Evolutionary conservation across 92 coral and sea anemone species (phyloP), one percentile per base, ranked within the genome.

Genomic region (Porites rus): DNA sequence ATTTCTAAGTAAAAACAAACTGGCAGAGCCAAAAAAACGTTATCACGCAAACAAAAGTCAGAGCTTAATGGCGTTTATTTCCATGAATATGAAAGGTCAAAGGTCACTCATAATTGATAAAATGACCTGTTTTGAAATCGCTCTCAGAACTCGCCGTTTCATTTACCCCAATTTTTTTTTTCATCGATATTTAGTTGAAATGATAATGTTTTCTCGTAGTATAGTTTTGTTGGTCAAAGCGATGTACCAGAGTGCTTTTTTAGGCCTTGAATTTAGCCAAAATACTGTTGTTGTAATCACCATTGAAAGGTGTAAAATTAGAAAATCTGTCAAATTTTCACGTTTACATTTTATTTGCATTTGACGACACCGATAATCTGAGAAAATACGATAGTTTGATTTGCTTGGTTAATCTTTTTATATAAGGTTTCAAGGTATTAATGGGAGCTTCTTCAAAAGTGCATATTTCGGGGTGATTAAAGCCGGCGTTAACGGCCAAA

Each of bases 221-320:
- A 11, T 53, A 53, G 59, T 53, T 11, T 53, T 53, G 59, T 53
- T 53, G 59, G 59, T 8, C 12, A 11, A 53, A 53, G 59, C 59
- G 1, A 53, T 53, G 59, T 53, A 53, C 59, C 59, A 53, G 58
- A 52, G 7, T 52, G 58, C 58, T 52, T 51, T 80, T 59, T 67
- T 66, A 65, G 51, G 76, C 74, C 74, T 52, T 52, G 84, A 80
- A 80, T 43, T 64, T 66, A 24, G 65, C 84, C 74, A 24, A 79
- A 79, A 46, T 79, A 46, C 74, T 61, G 84, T 77, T 77, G 82
- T 77, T 24, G 69, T 65, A 28, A 24, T 38, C 21, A 38, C 82
- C 51, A 52, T 56, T 56, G 54, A 9, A 77, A 60, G 62, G 82
- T 28, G 11, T 77, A 65, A 60, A 77, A 11, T 78, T 78, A 4